Percentiles rank a stretch among this genome's conserved stretches.
Evolutionary conservation across 2,113 vertebrate species (phyloP).

Genomic region (Gymnarchus niloticus): DNA sequence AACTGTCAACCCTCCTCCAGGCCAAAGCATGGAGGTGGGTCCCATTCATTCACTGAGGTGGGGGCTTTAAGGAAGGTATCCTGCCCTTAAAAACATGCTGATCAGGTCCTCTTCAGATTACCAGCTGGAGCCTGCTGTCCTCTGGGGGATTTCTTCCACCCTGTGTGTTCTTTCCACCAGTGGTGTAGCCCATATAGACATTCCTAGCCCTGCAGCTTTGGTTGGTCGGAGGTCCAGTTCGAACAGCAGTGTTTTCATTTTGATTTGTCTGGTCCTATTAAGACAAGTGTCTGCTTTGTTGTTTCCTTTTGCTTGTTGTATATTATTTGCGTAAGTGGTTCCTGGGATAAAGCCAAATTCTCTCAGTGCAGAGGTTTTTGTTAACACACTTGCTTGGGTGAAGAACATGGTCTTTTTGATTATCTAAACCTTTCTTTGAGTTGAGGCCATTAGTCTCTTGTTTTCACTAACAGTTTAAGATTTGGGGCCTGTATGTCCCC

Average conservation of each 20-base stretch:
- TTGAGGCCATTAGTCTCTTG: background rate
- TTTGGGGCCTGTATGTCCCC: background rate
- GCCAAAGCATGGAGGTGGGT: background rate
- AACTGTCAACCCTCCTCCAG: background rate
- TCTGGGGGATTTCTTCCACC: constrained; percentile 27
- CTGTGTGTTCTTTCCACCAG: constrained; percentile 11
- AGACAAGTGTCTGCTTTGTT: constrained; percentile 14
- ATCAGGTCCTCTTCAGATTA: constrained; percentile 42
- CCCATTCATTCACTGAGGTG: background rate
- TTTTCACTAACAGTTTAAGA: background rate
- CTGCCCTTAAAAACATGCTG: constrained; percentile 40
- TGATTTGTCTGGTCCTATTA: constrained; percentile 9
- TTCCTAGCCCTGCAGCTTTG: constrained; percentile 22
- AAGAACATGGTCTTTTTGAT: background rate
- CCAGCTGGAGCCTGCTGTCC: constrained; percentile 35
- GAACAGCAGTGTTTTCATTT: constrained; percentile 27
- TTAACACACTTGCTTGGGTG: background rate
- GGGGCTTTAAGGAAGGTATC: constrained; percentile 17
- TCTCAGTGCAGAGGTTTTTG: background rate
- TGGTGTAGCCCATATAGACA: constrained; percentile 4
- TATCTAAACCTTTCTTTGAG: background rate
- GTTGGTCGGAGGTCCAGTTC: constrained; percentile 29
- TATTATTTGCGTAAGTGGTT: background rate
- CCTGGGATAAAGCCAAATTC: background rate
- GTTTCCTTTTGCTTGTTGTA: background rate